Percentiles rank a stretch among this genome's conserved stretches.
Evolutionary conservation across 2,113 vertebrate genomes (phyloP).

Genomic region (Tor tambroides): DNA sequence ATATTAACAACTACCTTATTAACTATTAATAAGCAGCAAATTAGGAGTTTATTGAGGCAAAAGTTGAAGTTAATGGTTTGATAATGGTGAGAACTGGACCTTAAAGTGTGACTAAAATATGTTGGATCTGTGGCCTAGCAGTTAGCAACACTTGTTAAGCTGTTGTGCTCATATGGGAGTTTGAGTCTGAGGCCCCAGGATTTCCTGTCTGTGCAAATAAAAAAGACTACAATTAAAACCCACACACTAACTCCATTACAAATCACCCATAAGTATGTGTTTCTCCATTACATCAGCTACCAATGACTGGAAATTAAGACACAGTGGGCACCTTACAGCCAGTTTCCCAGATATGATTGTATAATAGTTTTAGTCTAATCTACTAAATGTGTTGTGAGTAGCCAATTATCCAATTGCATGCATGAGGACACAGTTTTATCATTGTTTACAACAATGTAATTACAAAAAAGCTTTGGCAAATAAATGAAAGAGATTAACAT

Average conservation of each 20-base stretch:
- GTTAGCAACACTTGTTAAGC: not conserved
- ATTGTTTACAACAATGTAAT: slow-evolving; percentile 62
- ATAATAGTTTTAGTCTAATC: slow-evolving; percentile 54
- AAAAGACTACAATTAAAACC: not conserved
- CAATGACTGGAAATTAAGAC: slow-evolving; percentile 35
- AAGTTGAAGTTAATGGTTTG: no score
- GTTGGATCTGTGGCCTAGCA: not conserved
- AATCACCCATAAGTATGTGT: slow-evolving; percentile 5
- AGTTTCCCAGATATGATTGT: slow-evolving; percentile 33
- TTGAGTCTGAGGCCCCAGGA: not conserved
- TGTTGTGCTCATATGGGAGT: not conserved
- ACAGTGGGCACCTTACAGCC: slow-evolving; percentile 30
- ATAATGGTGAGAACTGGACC: no score
- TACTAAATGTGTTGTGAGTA: slow-evolving; percentile 56
- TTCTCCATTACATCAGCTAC: slow-evolving; percentile 12
- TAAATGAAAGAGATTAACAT: slow-evolving; percentile 51
- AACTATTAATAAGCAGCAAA: no score
- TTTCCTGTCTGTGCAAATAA: not conserved
- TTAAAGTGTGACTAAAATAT: no score
- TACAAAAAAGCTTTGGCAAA: slow-evolving; percentile 57
- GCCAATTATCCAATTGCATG: slow-evolving; percentile 57
- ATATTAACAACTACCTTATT: no score
- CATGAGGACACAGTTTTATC: slow-evolving; percentile 56
- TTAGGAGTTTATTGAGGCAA: no score
- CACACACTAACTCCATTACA: not conserved